Evolutionary conservation across 2,113 vertebrate genomes (phyloP).

Genomic region (Gymnorhina tibicen): DNA sequence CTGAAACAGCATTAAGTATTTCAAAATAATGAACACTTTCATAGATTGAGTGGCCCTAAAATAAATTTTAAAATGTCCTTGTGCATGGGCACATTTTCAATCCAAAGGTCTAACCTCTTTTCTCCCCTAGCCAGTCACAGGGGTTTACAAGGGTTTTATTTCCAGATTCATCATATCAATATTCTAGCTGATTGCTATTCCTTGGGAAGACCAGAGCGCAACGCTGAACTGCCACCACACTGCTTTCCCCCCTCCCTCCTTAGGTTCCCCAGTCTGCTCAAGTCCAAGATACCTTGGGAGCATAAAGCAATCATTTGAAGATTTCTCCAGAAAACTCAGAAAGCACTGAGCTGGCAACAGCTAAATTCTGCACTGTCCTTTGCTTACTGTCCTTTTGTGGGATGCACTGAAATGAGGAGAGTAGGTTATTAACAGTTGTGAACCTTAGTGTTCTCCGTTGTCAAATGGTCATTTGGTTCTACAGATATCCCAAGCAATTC

Average conservation of each 20-base stretch:
- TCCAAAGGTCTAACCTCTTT: not conserved
- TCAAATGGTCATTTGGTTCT: not conserved
- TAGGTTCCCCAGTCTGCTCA: not conserved
- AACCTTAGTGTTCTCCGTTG: not conserved
- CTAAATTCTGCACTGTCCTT: not conserved
- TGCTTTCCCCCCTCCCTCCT: not conserved
- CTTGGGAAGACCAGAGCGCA: not conserved
- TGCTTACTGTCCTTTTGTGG: not conserved
- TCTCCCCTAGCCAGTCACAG: not conserved
- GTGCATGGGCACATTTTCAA: not conserved
- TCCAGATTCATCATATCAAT: not conserved
- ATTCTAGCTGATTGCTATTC: not conserved
- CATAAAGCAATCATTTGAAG: not conserved
- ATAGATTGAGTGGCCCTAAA: not conserved
- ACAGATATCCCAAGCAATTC: not conserved
- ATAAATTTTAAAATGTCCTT: not conserved
- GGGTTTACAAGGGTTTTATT: not conserved
- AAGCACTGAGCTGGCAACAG: not conserved
- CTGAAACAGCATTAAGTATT: slow-evolving; percentile 18
- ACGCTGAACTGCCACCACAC: not conserved
- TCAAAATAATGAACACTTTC: slow-evolving; percentile 34
- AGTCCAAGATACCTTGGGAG: not conserved
- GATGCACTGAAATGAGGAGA: not conserved
- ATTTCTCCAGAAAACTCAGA: not conserved
- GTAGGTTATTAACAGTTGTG: not conserved